phyloP scores from a whole-genome alignment of 2,797 vertebrate species.

The Microctenopoma stevenorrisi region DNA sequence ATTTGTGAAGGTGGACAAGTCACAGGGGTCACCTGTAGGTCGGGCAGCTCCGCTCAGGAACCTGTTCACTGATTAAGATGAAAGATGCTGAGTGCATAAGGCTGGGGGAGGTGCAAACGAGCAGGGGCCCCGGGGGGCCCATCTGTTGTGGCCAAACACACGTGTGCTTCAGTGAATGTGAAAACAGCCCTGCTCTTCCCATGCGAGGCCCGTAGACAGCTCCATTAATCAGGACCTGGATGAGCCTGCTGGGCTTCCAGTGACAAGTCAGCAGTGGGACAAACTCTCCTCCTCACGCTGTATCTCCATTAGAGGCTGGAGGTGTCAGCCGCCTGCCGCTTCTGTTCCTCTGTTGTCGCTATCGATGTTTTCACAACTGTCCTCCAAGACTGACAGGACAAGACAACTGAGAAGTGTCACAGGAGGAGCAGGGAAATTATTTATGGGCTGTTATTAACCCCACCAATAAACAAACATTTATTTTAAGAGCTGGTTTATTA shows the following conservation, averaged over 20 bases:
- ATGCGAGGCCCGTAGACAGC: constrained; percentile 66
- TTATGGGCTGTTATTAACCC: constrained; percentile 52
- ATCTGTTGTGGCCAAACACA: constrained; percentile 80
- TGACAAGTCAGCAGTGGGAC: constrained; percentile 71
- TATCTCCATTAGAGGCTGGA: constrained; percentile 72
- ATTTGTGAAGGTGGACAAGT: constrained; percentile 47
- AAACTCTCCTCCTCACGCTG: constrained; percentile 61
- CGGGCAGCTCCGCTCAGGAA: constrained; percentile 53
- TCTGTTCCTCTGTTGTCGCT: constrained; percentile 60
- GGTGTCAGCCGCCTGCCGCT: constrained; percentile 63
- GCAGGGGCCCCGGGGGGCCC: constrained; percentile 70
- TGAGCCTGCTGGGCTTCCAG: constrained; percentile 70
- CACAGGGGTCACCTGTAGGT: constrained; percentile 70
- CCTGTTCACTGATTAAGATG: constrained; percentile 67
- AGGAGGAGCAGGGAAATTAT: constrained; percentile 40
- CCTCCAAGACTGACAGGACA: constrained; percentile 43
- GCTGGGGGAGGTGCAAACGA: constrained; percentile 56
- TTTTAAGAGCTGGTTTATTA: constrained; percentile 27
- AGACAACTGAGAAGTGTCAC: constrained; percentile 52
- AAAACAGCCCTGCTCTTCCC: constrained; percentile 59
- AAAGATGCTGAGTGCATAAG: constrained; percentile 65
- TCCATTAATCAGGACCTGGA: constrained; percentile 80
- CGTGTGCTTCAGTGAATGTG: constrained; percentile 58
- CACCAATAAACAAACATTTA: constrained; percentile 69
- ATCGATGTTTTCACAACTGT: constrained; percentile 77